Evolutionary conservation across 2,888 invertebrate species (phyloP).

Genomic region (Nomada ruficornis): DNA sequence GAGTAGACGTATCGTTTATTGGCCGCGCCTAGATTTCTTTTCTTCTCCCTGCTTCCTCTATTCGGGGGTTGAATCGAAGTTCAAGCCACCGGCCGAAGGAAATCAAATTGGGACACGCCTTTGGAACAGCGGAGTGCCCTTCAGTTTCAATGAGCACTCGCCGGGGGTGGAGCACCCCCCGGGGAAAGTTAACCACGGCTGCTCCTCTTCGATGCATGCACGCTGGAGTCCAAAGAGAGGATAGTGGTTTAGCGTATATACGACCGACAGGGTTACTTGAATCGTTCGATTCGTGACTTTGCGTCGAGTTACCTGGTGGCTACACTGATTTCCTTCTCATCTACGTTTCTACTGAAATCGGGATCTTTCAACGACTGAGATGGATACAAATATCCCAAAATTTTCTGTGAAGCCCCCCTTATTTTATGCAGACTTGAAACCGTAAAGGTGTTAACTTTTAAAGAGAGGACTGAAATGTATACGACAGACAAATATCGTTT

Average conservation of each 20-base stretch:
- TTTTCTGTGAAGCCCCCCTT: background rate
- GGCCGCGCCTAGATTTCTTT: constrained; percentile 7
- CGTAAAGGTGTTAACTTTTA: background rate
- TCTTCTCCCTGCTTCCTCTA: background rate
- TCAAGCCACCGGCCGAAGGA: constrained; percentile 44
- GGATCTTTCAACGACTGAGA: constrained; percentile 1
- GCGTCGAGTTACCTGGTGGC: background rate
- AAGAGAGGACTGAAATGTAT: background rate
- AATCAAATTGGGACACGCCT: constrained; percentile 75
- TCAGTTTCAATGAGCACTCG: constrained; percentile 63
- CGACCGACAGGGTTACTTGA: constrained; percentile 60
- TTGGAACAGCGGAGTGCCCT: constrained; percentile 55
- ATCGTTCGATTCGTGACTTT: constrained; percentile 74
- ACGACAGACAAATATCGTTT: no score
- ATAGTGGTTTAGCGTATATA: constrained; percentile 6
- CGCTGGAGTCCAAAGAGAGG: constrained; percentile 17
- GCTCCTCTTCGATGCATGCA: constrained; percentile 11
- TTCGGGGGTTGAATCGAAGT: background rate
- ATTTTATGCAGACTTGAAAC: background rate
- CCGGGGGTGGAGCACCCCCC: constrained; percentile 44
- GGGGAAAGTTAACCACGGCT: constrained; percentile 59
- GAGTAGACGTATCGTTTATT: background rate
- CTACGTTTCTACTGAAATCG: background rate
- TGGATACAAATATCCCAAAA: background rate
- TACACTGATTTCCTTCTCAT: no score